Evolutionary conservation across 2,888 invertebrate genomes (phyloP).

Genomic region (Meloe dianella): DNA sequence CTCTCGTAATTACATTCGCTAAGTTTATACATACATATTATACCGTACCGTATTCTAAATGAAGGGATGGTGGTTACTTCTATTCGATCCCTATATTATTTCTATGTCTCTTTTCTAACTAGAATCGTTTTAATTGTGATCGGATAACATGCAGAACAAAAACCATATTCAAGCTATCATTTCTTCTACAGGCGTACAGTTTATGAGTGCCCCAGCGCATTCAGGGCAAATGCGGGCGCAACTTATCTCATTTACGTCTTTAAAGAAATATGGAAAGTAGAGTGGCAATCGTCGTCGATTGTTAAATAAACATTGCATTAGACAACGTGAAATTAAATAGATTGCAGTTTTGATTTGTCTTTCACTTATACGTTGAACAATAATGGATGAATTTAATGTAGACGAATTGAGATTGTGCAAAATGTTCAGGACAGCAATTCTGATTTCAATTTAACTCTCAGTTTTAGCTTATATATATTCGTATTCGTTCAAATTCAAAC

Average conservation of each 20-base stretch:
- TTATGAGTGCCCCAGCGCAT: background rate
- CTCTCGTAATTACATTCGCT: slow-evolving; percentile 59
- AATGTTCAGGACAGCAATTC: slow-evolving; percentile 36
- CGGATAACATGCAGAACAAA: slow-evolving; percentile 49
- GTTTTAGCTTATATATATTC: slow-evolving; percentile 49
- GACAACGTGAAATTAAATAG: slow-evolving; percentile 2
- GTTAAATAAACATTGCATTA: slow-evolving; percentile 20
- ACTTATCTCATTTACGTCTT: background rate
- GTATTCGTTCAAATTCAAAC: slow-evolving; percentile 48
- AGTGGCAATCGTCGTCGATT: background rate
- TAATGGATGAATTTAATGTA: background rate
- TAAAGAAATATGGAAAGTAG: background rate
- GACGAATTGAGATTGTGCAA: background rate
- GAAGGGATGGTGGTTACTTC: slow-evolving; percentile 18
- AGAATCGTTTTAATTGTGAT: slow-evolving; percentile 52
- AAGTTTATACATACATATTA: slow-evolving; percentile 59
- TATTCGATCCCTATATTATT: slow-evolving; percentile 17
- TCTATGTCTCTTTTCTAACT: slow-evolving; percentile 20
- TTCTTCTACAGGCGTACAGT: slow-evolving; percentile 41
- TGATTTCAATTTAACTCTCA: slow-evolving; percentile 48
- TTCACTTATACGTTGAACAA: slow-evolving; percentile 7
- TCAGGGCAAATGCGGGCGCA: background rate
- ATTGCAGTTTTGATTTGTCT: slow-evolving; percentile 10
- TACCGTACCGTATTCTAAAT: slow-evolving; percentile 39
- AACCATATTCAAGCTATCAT: slow-evolving; percentile 49